These are phyloP conservation scores for Drosophila mimica DNA, from an alignment of 2,888 invertebrate genomes.

Conservation along the genomic window DNA sequence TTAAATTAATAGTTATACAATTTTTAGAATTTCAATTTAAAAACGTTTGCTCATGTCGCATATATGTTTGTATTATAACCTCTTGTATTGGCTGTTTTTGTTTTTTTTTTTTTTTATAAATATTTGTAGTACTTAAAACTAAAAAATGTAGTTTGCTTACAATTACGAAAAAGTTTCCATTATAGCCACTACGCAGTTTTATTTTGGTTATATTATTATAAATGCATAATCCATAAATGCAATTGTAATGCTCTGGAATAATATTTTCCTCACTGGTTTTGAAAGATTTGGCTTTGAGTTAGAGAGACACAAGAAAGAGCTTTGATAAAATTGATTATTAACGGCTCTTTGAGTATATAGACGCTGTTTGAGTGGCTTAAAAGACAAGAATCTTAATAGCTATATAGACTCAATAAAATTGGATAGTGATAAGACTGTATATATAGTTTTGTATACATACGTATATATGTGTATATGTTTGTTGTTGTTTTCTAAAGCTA, in stretches of 20 bases:
- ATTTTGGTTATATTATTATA: conserved; percentile 43
- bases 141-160: conserved; percentile 53
- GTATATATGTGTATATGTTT: conserved; percentile 28
- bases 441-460: conserved; percentile 31
- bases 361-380: conserved; percentile 21
- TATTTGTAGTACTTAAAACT: conserved; percentile 43
- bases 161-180: conserved; percentile 62
- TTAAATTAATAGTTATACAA: conserved; percentile 25
- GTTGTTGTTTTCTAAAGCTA: conserved; percentile 55
- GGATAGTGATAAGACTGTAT: conserved; percentile 43
- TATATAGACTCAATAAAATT: conserved; percentile 47
- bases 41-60: conserved; percentile 65
- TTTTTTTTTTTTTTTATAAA: conserved; percentile 1
- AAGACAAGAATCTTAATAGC: conserved; percentile 45
- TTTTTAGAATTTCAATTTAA: conserved; percentile 66
- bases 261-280: conserved; percentile 20
- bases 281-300: conserved; percentile 55
- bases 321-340: conserved; percentile 22
- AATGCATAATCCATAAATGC: conserved; percentile 71
- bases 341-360: conserved; percentile 19
- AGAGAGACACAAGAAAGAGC: neutral
- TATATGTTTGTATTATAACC: conserved; percentile 40
- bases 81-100: conserved; percentile 22
- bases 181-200: conserved; percentile 47
- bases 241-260: conserved; percentile 40